Percentiles rank a stretch among this genome's conserved stretches.
These are phyloP conservation scores for Gopherus evgoodei DNA, from an alignment of 2,113 vertebrate genomes.

Conservation along the genomic window DNA sequence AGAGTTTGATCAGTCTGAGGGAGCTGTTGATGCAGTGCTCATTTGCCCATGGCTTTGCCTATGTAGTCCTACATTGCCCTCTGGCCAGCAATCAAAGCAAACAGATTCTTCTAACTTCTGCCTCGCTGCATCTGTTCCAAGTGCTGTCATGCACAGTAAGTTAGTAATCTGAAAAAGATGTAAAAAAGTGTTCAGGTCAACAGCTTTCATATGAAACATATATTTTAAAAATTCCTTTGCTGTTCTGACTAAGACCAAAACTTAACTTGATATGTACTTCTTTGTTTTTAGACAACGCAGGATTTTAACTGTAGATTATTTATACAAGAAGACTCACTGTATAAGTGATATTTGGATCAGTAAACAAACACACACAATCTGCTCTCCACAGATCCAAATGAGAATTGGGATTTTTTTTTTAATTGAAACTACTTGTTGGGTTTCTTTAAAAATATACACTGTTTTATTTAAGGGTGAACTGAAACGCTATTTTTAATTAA, in stretches of 20 bases:
- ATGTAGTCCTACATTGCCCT: slow-evolving; percentile 34
- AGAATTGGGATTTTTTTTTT: neutral
- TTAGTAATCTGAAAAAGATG: slow-evolving; percentile 56
- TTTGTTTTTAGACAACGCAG: neutral
- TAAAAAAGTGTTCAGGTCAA: slow-evolving; percentile 68
- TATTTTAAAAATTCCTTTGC: slow-evolving; percentile 37
- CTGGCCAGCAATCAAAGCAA: slow-evolving; percentile 71
- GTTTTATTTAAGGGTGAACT: neutral
- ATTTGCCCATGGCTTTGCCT: slow-evolving; percentile 33
- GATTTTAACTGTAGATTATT: neutral
- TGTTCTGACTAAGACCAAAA: slow-evolving; percentile 14
- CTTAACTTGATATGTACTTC: slow-evolving; percentile 2
- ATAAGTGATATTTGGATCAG: neutral
- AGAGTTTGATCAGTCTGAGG: slow-evolving; percentile 33
- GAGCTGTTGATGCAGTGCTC: neutral
- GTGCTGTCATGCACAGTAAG: slow-evolving; percentile 61
- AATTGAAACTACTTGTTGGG: neutral
- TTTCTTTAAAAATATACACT: neutral
- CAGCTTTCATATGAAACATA: slow-evolving; percentile 66
- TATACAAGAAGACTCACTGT: neutral
- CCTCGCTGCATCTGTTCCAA: slow-evolving; percentile 62
- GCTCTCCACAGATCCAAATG: neutral
- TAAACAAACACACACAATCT: neutral
- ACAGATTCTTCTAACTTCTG: slow-evolving; percentile 71
- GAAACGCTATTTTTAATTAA: slow-evolving; percentile 35